Conservation (phyloP, 2,797 vertebrate species). For the Spondyliosoma cantharus region DNA sequence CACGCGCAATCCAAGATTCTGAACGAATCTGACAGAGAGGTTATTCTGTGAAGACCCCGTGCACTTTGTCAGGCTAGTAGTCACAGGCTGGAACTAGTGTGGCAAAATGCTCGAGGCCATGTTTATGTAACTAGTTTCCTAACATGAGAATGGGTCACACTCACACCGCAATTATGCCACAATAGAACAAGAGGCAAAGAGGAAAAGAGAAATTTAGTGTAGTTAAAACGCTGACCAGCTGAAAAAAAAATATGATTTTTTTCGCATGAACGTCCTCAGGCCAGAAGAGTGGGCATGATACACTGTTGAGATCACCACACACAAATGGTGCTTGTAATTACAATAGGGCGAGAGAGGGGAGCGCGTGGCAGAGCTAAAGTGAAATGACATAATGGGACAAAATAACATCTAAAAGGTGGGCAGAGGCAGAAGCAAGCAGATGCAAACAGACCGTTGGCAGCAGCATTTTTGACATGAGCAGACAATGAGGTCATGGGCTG, state of each 20-base stretch:
- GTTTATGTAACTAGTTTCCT: slow-evolving; percentile 70
- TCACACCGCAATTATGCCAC: slow-evolving; percentile 44
- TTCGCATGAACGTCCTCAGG: slow-evolving; percentile 12
- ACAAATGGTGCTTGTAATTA: slow-evolving; percentile 22
- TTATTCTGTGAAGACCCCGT: slow-evolving; percentile 9
- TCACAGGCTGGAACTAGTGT: slow-evolving; percentile 38
- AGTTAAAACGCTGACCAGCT: slow-evolving; percentile 14
- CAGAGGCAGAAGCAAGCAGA: slow-evolving; percentile 28
- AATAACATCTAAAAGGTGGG: slow-evolving; percentile 51
- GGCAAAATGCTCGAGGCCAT: slow-evolving; percentile 47
- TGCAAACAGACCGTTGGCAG: slow-evolving; percentile 45
- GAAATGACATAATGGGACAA: slow-evolving; percentile 59
- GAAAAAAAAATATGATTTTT: slow-evolving; percentile 29
- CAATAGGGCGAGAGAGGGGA: slow-evolving; percentile 18
- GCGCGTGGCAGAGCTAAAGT: slow-evolving; percentile 11
- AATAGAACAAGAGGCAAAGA: slow-evolving; percentile 23
- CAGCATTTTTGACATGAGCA: slow-evolving; percentile 65
- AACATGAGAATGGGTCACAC: slow-evolving; percentile 60
- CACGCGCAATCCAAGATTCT: slow-evolving; percentile 15
- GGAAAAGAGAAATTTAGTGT: neutral
- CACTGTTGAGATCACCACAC: slow-evolving; percentile 22
- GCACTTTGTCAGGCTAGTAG: neutral
- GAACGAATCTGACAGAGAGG: slow-evolving; percentile 35
- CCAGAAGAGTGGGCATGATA: slow-evolving; percentile 8
- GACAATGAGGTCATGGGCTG: slow-evolving; percentile 70